Evolutionary conservation across 1,140 invertebrate species (phyloP).

Genomic region (Tyrophagus putrescentiae): DNA sequence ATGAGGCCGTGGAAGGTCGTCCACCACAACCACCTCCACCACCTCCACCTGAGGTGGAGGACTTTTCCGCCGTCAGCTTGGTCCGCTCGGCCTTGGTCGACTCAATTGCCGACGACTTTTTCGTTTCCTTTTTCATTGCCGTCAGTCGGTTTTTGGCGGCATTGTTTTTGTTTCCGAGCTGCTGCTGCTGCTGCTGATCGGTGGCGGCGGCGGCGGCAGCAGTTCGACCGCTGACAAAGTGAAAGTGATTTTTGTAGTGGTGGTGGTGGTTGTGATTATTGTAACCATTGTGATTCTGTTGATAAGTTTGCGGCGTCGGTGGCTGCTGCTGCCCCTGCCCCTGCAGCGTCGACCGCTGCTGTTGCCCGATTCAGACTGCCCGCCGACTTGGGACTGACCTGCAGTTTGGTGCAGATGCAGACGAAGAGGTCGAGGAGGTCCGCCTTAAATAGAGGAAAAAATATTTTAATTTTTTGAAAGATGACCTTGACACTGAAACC

Average conservation of each 20-base stretch:
- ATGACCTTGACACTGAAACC: slow-evolving; percentile 27
- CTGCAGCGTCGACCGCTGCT: neutral
- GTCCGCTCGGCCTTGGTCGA: too few relatives aligned
- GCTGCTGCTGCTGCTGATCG: too few relatives aligned
- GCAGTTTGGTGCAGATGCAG: slow-evolving; percentile 11
- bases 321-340: neutral
- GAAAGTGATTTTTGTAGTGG: neutral
- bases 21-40: too few relatives aligned
- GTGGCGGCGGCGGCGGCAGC: too few relatives aligned
- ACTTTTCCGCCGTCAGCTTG: too few relatives aligned
- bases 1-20: too few relatives aligned
- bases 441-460: slow-evolving; percentile 1
- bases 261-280: neutral
- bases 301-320: neutral
- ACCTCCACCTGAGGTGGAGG: too few relatives aligned
- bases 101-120: neutral
- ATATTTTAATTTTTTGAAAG: neutral
- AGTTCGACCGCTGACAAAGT: too few relatives aligned
- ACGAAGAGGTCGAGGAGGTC: slow-evolving; percentile 15
- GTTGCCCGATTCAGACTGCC: neutral
- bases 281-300: slow-evolving; percentile 1
- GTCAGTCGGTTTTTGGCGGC: neutral
- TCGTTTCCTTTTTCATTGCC: neutral
- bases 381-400: neutral
- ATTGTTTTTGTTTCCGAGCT: too few relatives aligned